These are phyloP conservation scores for Manis crassicaudata DNA, from an alignment of 2,797 vertebrate species.

Conservation along the genomic window DNA sequence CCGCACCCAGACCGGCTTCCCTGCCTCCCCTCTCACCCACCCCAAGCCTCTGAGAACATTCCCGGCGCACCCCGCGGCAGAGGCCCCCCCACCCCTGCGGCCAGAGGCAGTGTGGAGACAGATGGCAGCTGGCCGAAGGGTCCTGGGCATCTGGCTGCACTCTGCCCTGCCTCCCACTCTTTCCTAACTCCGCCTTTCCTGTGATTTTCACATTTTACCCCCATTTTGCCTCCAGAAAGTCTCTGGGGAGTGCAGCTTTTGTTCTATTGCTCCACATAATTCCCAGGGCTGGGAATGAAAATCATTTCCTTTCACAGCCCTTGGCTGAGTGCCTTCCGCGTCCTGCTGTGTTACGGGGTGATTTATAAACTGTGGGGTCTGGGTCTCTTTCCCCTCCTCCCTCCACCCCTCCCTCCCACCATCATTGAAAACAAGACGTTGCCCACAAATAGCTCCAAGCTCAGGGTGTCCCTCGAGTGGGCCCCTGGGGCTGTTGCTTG, in stretches of 20 bases:
- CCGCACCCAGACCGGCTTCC: too few species aligned
- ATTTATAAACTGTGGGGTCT: conserved; percentile 16
- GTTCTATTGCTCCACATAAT: conserved; percentile 19
- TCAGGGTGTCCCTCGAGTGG: neutral
- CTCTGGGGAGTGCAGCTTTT: conserved; percentile 42
- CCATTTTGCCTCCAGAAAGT: conserved; percentile 21
- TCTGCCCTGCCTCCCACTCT: neutral
- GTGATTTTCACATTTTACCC: conserved; percentile 36
- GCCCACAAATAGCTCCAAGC: neutral
- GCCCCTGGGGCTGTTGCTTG: neutral
- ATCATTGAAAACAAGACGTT: neutral
- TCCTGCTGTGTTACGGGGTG: neutral
- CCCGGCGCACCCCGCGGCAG: fast-evolving
- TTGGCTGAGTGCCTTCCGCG: conserved; percentile 31
- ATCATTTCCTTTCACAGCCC: conserved; percentile 37
- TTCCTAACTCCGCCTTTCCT: neutral
- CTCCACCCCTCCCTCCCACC: neutral
- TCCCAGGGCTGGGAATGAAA: conserved; percentile 56
- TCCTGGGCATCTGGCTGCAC: neutral
- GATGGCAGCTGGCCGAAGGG: neutral
- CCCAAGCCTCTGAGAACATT: neutral
- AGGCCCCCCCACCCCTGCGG: neutral
- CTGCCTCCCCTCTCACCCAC: fast-evolving
- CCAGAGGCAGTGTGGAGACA: too few species aligned
- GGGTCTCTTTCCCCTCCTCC: neutral